Evolutionary conservation across 2,797 vertebrate species (phyloP).

Genomic region (Coregonus ussuriensis): DNA sequence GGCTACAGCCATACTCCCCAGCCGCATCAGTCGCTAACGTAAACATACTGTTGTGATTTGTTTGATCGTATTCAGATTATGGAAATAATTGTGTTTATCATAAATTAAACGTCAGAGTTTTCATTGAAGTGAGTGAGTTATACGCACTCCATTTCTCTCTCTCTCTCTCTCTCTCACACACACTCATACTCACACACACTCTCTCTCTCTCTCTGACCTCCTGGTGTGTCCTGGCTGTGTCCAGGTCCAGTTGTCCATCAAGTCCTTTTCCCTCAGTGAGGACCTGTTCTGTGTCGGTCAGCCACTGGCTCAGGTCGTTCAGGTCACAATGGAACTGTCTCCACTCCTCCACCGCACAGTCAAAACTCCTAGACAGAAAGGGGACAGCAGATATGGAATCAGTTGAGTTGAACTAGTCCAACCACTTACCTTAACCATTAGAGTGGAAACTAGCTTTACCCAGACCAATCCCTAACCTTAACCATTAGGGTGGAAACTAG

Average conservation of each 20-base stretch:
- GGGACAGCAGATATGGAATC: background rate
- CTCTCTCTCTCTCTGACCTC: constrained; percentile 70
- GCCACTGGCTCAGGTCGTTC: constrained; percentile 88
- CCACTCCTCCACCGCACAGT: constrained; percentile 86
- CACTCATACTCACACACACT: constrained; percentile 4
- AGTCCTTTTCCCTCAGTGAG: constrained; percentile 72
- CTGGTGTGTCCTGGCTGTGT: constrained; percentile 78
- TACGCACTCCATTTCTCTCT: background rate
- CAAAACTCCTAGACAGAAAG: constrained; percentile 72
- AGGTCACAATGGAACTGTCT: constrained; percentile 89
- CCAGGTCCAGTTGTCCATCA: constrained; percentile 79
- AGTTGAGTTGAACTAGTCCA: too few species aligned
- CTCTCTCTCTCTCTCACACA: background rate
- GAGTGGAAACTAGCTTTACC: too few species aligned
- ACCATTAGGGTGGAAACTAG: too few species aligned
- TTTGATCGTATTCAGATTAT: background rate
- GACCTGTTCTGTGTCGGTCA: constrained; percentile 80
- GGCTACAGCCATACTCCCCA: constrained; percentile 22
- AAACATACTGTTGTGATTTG: constrained; percentile 11
- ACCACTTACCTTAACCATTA: too few species aligned
- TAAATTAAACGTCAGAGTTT: constrained; percentile 11
- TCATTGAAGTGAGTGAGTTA: background rate
- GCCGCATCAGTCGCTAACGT: constrained; percentile 23
- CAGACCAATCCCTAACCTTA: too few species aligned
- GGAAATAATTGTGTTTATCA: background rate